Base-by-base conservation (phyloP, 1,140 invertebrate genomes). In the Hormaphis cornu region DNA sequence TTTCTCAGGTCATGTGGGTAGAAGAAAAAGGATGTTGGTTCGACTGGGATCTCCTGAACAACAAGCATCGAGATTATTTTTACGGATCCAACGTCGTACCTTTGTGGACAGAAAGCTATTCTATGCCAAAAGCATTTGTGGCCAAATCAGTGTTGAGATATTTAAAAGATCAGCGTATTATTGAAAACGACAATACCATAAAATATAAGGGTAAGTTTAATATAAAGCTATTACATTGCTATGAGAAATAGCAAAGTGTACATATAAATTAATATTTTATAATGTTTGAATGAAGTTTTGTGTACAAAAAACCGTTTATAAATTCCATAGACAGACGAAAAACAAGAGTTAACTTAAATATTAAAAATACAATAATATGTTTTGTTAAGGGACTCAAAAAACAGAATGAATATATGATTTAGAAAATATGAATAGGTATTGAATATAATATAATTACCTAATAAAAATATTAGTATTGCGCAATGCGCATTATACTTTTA, bases 71-170 rank as follows among this genome's bases (percentile, higher is more conserved):
- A 24, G 82, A 84, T 73, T 85, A 81, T 73, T 91, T 91, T 74
- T 91, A 87, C 73, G 81, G 86, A 0, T 85, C 86, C 26, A 90
- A 89, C 75, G 79, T 88, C 3, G 81, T 85, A 12, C 90, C 90
- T 1, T 76, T 92, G 0, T 91, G 88, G 82, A 84, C 86, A 1
- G 78, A 79, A 73, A 80, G 80, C 71, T 80, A 83, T 70, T 73
- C 77, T 53, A 70, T 54, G 37, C 42, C 42, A 42, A 44, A n/a
- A 28, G 18, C 16, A 26, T 48, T 28, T 12, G 61, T 66, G 5
- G 26, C 24, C 6, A 69, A 26, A 44, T 52, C 53, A 42, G 75
- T 83, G n/a, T 37, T 71, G 1, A 42, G 42, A n/a, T 69, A 71
- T 59, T 18, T 71, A 18, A 54, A 56, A n/a, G 26, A 33, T 16